phyloP scores from a whole-genome alignment of 2,797 vertebrate species.

The Pygocentrus nattereri region DNA sequence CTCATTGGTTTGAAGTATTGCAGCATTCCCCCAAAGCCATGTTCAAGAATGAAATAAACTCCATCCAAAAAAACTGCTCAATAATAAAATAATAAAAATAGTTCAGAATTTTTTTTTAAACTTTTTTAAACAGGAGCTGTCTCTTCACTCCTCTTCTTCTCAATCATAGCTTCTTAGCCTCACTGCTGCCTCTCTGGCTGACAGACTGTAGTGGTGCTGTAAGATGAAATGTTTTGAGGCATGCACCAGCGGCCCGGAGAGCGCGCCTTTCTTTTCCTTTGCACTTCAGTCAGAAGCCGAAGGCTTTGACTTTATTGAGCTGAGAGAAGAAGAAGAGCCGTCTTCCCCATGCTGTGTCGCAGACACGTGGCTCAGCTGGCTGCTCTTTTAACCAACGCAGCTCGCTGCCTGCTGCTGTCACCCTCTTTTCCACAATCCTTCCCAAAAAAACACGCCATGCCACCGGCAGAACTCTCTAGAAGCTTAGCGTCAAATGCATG shows the following conservation, averaged over 20 bases:
- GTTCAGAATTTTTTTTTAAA: too few species aligned
- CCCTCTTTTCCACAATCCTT: slow-evolving; percentile 5
- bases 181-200: background rate
- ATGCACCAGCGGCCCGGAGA: background rate
- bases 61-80: background rate
- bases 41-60: background rate
- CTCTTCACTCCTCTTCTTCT: background rate
- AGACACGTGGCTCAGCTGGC: slow-evolving; percentile 7
- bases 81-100: background rate
- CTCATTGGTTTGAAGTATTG: background rate
- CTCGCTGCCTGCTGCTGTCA: slow-evolving; percentile 33
- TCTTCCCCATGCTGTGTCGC: slow-evolving; percentile 10
- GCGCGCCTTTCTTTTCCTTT: background rate
- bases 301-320: slow-evolving; percentile 31
- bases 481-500: background rate
- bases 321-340: slow-evolving; percentile 14
- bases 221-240: slow-evolving; percentile 36
- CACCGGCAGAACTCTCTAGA: slow-evolving; percentile 15
- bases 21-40: background rate
- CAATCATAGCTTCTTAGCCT: slow-evolving; percentile 10
- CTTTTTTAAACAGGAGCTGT: background rate
- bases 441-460: background rate
- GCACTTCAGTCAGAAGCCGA: slow-evolving; percentile 25
- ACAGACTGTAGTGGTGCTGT: background rate
- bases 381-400: slow-evolving; percentile 21